These are phyloP conservation scores for Galaxea fascicularis DNA, from an alignment of 92 coral and sea anemone genomes.

Conservation along the genomic window DNA sequence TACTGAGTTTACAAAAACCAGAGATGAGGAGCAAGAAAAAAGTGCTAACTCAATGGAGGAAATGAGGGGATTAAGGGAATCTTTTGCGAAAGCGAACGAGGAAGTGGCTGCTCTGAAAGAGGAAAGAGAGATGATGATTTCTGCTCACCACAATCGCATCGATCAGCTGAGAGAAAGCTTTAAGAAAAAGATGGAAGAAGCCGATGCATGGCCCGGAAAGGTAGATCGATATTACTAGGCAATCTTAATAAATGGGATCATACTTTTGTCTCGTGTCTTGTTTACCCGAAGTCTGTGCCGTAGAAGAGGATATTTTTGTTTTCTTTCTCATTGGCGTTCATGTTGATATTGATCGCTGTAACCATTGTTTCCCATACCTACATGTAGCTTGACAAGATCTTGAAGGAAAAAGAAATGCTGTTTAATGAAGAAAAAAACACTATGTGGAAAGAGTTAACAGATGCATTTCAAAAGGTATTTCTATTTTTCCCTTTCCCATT, in stretches of 20 bases:
- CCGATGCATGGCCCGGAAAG: constrained; percentile 90
- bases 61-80: constrained; percentile 75
- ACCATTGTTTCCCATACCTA: not conserved
- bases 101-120: constrained; percentile 71
- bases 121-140: constrained; percentile 92
- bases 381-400: constrained; percentile 71
- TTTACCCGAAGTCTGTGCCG: too few relatives aligned
- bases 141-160: constrained; percentile 93
- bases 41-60: constrained; percentile 74
- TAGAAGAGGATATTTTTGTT: too few relatives aligned
- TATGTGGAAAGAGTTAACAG: constrained; percentile 76
- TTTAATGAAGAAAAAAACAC: constrained; percentile 75
- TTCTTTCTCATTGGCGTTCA: not conserved
- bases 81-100: constrained; percentile 56
- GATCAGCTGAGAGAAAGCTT: constrained; percentile 98
- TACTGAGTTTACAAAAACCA: constrained; percentile 62
- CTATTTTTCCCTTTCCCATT: too few relatives aligned
- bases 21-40: constrained; percentile 63
- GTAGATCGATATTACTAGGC: too few relatives aligned
- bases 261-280: not conserved
- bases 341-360: not conserved
- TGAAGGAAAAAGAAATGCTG: constrained; percentile 74
- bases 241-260: not conserved
- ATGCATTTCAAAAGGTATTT: constrained; percentile 84
- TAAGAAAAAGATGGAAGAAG: constrained; percentile 84